These are phyloP conservation scores for Omphaloscelis lunosa DNA, from an alignment of 2,888 invertebrate genomes.

Conservation along the genomic window DNA sequence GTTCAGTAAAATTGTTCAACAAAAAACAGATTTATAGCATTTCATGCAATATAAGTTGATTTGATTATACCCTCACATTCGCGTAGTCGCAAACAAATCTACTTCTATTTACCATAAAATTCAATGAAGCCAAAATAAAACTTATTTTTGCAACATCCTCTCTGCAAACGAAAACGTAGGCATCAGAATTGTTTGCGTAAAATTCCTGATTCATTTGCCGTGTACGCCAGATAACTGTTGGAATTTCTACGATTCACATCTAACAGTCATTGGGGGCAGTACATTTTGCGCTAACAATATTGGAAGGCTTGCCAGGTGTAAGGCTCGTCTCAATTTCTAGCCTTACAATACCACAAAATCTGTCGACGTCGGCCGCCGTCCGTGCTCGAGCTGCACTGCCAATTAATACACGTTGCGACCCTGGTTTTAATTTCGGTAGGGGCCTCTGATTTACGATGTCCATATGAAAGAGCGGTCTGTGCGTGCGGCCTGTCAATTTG, in stretches of 20 bases:
- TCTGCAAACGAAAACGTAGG: slow-evolving; percentile 45
- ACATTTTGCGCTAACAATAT: slow-evolving; percentile 54
- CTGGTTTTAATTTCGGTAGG: slow-evolving; percentile 86
- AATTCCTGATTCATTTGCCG: slow-evolving; percentile 59
- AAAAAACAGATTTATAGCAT: slow-evolving; percentile 42
- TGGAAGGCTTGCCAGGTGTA: slow-evolving; percentile 75
- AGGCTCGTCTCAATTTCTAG: slow-evolving; percentile 78
- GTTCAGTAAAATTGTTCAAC: slow-evolving; percentile 34
- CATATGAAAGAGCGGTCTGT: slow-evolving; percentile 84
- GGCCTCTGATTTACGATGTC: slow-evolving; percentile 86
- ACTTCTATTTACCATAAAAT: slow-evolving; percentile 55
- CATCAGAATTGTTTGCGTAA: slow-evolving; percentile 52
- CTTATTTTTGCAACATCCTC: slow-evolving; percentile 56
- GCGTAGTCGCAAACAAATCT: slow-evolving; percentile 53
- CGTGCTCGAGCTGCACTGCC: slow-evolving; percentile 72
- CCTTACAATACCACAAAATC: slow-evolving; percentile 82
- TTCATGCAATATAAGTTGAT: slow-evolving; percentile 49
- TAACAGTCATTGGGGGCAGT: slow-evolving; percentile 40
- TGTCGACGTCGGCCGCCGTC: slow-evolving; percentile 79
- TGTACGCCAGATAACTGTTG: slow-evolving; percentile 38
- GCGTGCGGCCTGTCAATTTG: slow-evolving; percentile 80
- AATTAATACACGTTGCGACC: slow-evolving; percentile 84
- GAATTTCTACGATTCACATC: slow-evolving; percentile 53
- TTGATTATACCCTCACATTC: slow-evolving; percentile 46
- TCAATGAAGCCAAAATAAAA: slow-evolving; percentile 58